Conservation (phyloP, 2,888 invertebrate species). For the Chironomus riparius region DNA sequence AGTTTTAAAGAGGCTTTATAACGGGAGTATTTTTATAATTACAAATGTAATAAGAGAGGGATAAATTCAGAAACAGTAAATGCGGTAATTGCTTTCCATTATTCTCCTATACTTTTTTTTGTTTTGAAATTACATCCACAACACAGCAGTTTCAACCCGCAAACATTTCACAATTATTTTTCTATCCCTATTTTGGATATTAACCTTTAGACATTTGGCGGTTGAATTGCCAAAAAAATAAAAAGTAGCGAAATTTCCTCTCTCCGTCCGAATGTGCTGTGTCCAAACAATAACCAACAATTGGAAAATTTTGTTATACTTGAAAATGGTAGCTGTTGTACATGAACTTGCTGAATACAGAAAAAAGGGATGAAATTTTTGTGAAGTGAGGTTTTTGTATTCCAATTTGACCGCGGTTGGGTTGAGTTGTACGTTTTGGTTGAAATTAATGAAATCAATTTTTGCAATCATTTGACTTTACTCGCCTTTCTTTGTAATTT, state of each 20-base stretch:
- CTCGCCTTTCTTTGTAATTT: not conserved
- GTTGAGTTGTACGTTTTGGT: not conserved
- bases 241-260: not conserved
- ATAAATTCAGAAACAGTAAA: not conserved
- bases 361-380: not conserved
- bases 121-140: not conserved
- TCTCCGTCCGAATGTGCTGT: not conserved
- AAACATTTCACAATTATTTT: not conserved
- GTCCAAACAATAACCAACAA: not conserved
- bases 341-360: not conserved
- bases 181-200: not conserved
- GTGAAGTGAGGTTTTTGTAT: not conserved
- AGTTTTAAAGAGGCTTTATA: too few species aligned
- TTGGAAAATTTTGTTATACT: not conserved
- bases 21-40: not conserved
- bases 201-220: slow-evolving; percentile 23
- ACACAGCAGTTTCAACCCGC: too few species aligned
- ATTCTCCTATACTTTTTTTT: not conserved
- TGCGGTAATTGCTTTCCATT: slow-evolving; percentile 3
- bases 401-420: not conserved
- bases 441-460: not conserved
- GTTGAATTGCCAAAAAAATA: not conserved
- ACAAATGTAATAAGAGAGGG: not conserved
- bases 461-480: not conserved
- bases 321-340: not conserved